phyloP scores from a whole-genome alignment of 1,140 invertebrate genomes.

The Drosophila kurseongensis region DNA sequence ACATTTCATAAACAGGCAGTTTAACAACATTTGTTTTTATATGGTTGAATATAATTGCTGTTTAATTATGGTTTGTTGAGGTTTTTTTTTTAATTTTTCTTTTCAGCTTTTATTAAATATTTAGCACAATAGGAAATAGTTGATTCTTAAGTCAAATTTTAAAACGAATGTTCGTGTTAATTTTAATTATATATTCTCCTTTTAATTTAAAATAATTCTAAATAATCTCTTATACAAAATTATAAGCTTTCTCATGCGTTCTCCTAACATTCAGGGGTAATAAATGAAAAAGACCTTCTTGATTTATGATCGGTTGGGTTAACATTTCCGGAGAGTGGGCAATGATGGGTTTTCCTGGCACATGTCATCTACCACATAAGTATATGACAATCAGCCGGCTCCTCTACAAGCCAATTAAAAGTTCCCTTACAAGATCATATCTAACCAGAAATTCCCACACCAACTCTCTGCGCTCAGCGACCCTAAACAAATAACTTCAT shows the following conservation, averaged over 20 bases:
- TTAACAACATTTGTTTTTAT: neutral
- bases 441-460: slow-evolving; percentile 19
- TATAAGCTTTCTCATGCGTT: neutral
- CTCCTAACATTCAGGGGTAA: neutral
- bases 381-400: slow-evolving; percentile 13
- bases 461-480: slow-evolving; percentile 40
- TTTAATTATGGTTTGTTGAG: too few relatives aligned
- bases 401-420: slow-evolving; percentile 51
- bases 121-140: too few relatives aligned
- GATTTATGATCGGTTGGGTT: slow-evolving; percentile 12
- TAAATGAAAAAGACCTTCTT: neutral
- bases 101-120: too few relatives aligned
- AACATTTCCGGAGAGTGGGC: neutral
- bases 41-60: neutral
- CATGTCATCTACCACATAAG: slow-evolving; percentile 13
- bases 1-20: neutral
- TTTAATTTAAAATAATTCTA: too few relatives aligned
- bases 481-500: slow-evolving; percentile 73
- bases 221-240: neutral
- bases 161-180: too few relatives aligned
- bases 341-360: neutral
- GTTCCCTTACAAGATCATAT: slow-evolving; percentile 51
- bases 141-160: too few relatives aligned
- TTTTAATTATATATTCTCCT: too few relatives aligned
- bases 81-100: too few relatives aligned